Conservation (phyloP, 2,797 vertebrate species). For the Gambelia wislizenii region DNA sequence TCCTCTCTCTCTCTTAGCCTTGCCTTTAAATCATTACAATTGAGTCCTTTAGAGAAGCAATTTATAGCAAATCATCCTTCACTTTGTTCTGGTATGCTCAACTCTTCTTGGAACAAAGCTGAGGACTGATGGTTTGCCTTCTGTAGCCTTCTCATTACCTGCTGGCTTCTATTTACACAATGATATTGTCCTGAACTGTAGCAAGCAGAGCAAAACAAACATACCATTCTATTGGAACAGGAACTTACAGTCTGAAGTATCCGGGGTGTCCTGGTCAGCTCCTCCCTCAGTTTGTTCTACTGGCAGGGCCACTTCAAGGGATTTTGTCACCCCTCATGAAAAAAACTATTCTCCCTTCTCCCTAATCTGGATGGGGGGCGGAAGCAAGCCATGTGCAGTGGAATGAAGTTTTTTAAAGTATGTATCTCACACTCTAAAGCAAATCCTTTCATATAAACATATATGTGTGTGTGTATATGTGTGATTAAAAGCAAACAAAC, state of each 20-base stretch:
- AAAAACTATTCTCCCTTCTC: not conserved
- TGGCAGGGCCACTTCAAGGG: not conserved
- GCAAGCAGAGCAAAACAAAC: conserved; percentile 64
- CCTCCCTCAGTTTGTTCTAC: conserved; percentile 8
- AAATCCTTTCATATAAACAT: not conserved
- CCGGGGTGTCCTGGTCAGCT: conserved; percentile 62
- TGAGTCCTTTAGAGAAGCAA: no score
- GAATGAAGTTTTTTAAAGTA: not conserved
- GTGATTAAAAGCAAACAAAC: not conserved
- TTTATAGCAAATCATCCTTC: no score
- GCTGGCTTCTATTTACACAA: conserved; percentile 65
- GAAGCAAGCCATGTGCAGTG: not conserved
- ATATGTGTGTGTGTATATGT: no score
- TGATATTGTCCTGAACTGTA: conserved; percentile 20
- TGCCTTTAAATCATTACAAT: no score
- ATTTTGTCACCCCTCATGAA: not conserved
- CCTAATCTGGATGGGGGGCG: not conserved
- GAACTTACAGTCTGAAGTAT: conserved; percentile 62
- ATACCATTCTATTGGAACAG: conserved; percentile 62
- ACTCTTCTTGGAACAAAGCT: conserved; percentile 38
- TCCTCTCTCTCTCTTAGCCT: no score
- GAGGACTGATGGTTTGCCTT: no score
- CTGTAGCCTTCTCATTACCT: conserved; percentile 25
- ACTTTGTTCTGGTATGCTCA: not conserved
- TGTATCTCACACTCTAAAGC: not conserved